Evolutionary conservation across 2,888 invertebrate species (phyloP).

Genomic region (Xylota segnis): DNA sequence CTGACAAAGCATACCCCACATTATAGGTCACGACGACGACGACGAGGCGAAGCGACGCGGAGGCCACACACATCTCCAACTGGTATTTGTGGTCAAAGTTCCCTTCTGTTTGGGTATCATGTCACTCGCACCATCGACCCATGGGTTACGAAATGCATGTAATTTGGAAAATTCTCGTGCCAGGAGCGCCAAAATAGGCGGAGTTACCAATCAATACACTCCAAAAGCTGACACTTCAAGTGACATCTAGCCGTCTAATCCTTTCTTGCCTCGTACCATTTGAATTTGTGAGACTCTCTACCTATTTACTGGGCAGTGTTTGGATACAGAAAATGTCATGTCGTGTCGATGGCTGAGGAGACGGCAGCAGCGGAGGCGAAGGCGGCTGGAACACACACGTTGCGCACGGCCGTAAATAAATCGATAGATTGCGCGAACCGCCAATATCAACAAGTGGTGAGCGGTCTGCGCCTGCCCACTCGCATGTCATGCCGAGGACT

Average conservation of each 20-base stretch:
- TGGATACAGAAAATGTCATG: slow-evolving; percentile 2
- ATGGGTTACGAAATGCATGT: slow-evolving; percentile 54
- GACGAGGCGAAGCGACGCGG: slow-evolving; percentile 8
- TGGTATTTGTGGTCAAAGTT: slow-evolving; percentile 62
- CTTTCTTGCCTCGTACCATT: slow-evolving; percentile 17
- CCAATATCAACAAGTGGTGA: slow-evolving; percentile 67
- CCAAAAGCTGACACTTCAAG: slow-evolving; percentile 60
- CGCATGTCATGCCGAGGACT: slow-evolving; percentile 45
- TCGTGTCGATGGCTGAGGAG: slow-evolving; percentile 6
- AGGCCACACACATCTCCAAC: slow-evolving; percentile 31
- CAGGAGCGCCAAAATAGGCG: slow-evolving; percentile 57
- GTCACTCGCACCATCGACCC: slow-evolving; percentile 39
- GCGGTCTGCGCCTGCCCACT: slow-evolving; percentile 54
- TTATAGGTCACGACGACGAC: slow-evolving; percentile 44
- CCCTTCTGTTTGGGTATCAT: slow-evolving; percentile 46
- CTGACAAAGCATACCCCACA: slow-evolving; percentile 38
- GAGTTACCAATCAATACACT: slow-evolving; percentile 60
- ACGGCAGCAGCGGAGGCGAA: background rate
- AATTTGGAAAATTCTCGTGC: slow-evolving; percentile 55
- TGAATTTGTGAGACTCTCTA: background rate
- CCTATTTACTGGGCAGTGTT: background rate
- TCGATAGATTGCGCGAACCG: slow-evolving; percentile 63
- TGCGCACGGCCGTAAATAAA: slow-evolving; percentile 64
- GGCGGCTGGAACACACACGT: slow-evolving; percentile 70
- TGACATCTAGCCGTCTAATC: slow-evolving; percentile 38